phyloP scores from a whole-genome alignment of 2,797 vertebrate species.

The Gymnodraco acuticeps region DNA sequence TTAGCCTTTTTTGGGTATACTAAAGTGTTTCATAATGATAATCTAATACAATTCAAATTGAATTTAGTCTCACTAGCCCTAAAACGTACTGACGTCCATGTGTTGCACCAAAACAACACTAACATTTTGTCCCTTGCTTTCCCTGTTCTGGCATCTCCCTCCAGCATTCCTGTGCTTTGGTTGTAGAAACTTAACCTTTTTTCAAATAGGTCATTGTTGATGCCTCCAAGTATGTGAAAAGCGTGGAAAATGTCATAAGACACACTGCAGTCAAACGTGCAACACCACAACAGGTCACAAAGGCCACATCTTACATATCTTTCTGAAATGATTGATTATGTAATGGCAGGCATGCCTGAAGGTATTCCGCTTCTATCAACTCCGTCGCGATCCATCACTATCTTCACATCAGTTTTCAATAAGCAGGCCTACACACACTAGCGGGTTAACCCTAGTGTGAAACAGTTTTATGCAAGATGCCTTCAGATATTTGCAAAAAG shows the following conservation, averaged over 20 bases:
- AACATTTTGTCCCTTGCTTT: neutral
- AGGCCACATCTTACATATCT: constrained; percentile 8
- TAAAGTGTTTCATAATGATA: neutral
- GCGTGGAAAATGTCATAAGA: constrained; percentile 19
- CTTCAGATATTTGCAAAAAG: constrained; percentile 16
- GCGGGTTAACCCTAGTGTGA: neutral
- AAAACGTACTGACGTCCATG: neutral
- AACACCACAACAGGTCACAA: constrained; percentile 31
- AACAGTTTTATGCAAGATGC: constrained; percentile 25
- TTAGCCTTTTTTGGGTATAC: neutral
- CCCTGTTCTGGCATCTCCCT: neutral
- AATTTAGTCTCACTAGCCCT: neutral
- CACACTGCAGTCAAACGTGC: neutral
- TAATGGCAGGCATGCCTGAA: constrained; percentile 44
- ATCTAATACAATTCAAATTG: neutral
- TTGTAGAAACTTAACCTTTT: constrained; percentile 10
- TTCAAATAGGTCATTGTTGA: constrained; percentile 20
- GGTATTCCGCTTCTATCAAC: constrained; percentile 26
- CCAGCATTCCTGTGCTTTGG: neutral
- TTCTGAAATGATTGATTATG: constrained; percentile 47
- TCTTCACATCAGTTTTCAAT: constrained; percentile 29
- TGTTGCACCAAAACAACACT: neutral
- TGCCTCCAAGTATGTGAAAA: constrained; percentile 14
- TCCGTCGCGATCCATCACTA: constrained; percentile 41
- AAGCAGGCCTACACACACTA: neutral